Conservation (phyloP, 2,113 vertebrate species). For the Apaloderma vittatum region DNA sequence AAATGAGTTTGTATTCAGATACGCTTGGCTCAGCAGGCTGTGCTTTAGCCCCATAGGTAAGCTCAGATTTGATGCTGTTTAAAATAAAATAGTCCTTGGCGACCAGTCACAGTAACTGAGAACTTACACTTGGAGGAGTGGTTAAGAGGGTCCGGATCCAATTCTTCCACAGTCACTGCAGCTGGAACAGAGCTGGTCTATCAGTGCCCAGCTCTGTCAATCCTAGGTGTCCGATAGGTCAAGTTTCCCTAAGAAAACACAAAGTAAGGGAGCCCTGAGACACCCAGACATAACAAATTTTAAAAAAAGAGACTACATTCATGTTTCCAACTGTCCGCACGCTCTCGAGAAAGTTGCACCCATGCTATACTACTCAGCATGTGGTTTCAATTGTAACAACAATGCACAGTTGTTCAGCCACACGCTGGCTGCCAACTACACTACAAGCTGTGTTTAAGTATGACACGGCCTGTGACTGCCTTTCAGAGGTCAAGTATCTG, state of each 20-base stretch:
- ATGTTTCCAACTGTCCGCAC: slow-evolving; percentile 65
- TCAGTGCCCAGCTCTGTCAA: slow-evolving; percentile 37
- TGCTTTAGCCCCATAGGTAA: slow-evolving; percentile 47
- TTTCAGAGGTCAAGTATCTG: slow-evolving; percentile 74
- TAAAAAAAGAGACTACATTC: slow-evolving; percentile 60
- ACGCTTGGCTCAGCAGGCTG: slow-evolving; percentile 37
- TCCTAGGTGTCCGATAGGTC: slow-evolving; percentile 7
- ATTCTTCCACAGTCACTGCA: slow-evolving; percentile 22
- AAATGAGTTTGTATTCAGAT: slow-evolving; percentile 36
- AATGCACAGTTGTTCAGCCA: slow-evolving; percentile 76
- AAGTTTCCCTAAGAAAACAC: slow-evolving; percentile 44
- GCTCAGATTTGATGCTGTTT: slow-evolving; percentile 43
- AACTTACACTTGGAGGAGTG: slow-evolving; percentile 30
- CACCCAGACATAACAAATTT: slow-evolving; percentile 43
- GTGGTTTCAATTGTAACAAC: slow-evolving; percentile 82
- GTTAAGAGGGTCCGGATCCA: slow-evolving; percentile 45
- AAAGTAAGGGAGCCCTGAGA: slow-evolving; percentile 47
- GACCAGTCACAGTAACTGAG: slow-evolving; percentile 2
- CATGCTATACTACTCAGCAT: slow-evolving; percentile 73
- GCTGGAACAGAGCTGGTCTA: slow-evolving; percentile 41
- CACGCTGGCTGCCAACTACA: slow-evolving; percentile 27
- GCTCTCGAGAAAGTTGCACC: slow-evolving; percentile 52
- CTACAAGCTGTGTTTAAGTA: slow-evolving; percentile 43
- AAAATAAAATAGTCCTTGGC: slow-evolving; percentile 44
- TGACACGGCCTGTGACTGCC: slow-evolving; percentile 47